These are phyloP conservation scores for Origma solitaria DNA, from an alignment of 2,113 vertebrate species.

Conservation along the genomic window DNA sequence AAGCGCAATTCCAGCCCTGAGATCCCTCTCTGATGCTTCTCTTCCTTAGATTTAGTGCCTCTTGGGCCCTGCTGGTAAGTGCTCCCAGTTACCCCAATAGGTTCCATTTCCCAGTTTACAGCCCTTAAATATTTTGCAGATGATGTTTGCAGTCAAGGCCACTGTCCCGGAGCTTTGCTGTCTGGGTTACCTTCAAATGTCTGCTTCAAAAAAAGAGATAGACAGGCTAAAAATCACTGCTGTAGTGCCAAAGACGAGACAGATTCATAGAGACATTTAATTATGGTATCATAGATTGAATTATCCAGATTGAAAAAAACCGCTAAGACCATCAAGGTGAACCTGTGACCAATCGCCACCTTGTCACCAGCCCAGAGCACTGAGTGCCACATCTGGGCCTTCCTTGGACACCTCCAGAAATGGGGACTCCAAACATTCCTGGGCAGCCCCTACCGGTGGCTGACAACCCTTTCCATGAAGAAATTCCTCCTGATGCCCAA, in stretches of 20 bases:
- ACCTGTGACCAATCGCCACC: fast-evolving
- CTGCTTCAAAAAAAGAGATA: background rate
- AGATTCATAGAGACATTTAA: background rate
- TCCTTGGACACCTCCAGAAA: background rate
- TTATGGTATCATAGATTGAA: background rate
- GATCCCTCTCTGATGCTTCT: background rate
- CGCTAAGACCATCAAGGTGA: background rate
- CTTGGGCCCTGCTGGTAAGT: background rate
- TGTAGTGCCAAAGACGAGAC: background rate
- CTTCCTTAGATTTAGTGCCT: background rate
- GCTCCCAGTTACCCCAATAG: background rate
- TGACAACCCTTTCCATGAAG: background rate
- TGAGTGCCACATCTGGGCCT: background rate
- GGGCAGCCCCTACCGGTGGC: background rate
- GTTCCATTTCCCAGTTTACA: background rate
- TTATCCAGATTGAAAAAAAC: background rate
- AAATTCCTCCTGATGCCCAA: background rate
- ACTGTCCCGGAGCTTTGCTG: background rate
- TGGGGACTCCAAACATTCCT: background rate
- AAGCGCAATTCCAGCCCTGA: background rate
- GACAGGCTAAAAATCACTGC: background rate
- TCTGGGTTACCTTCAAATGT: background rate
- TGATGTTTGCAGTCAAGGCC: background rate
- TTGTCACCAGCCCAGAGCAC: background rate
- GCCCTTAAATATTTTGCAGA: background rate